Conservation (phyloP, 1,140 invertebrate genomes). For the Penaeus japonicus region DNA sequence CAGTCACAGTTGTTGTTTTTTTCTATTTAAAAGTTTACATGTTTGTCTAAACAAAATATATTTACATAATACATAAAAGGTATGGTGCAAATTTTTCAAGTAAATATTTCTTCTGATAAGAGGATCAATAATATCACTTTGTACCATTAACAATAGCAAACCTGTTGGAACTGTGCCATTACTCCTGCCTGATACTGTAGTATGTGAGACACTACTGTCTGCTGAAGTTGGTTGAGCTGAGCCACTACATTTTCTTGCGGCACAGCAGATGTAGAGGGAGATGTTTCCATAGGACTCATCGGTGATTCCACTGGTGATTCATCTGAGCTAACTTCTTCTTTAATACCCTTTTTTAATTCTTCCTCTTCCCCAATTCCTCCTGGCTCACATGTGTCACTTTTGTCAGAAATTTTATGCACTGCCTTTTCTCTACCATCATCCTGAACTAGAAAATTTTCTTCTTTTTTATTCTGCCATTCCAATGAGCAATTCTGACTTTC, state of each 20-base stretch:
- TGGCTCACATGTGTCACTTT: too few species aligned
- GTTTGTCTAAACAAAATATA: too few species aligned
- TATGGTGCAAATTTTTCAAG: too few species aligned
- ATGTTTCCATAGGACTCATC: not conserved
- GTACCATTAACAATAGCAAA: not conserved
- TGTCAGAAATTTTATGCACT: too few species aligned
- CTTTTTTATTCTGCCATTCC: too few species aligned
- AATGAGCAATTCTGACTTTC: too few species aligned
- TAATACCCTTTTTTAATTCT: not conserved
- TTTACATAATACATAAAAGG: too few species aligned
- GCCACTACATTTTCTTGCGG: slow-evolving; percentile 33
- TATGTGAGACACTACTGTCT: slow-evolving; percentile 46
- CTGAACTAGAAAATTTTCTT: too few species aligned
- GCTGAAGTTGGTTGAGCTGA: slow-evolving; percentile 42
- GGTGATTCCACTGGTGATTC: not conserved
- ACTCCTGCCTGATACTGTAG: slow-evolving; percentile 46
- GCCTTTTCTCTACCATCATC: too few species aligned
- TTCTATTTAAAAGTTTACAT: not conserved
- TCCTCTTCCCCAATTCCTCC: not conserved
- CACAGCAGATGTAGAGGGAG: not conserved
- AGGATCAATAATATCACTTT: too few species aligned
- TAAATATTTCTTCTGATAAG: too few species aligned
- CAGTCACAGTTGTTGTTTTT: too few species aligned
- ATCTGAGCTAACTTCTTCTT: not conserved
- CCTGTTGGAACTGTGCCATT: slow-evolving; percentile 50